Percentiles rank a stretch among this genome's conserved stretches.
Evolutionary conservation across 2,797 vertebrate species (phyloP).

Genomic region (Euthynnus affinis): DNA sequence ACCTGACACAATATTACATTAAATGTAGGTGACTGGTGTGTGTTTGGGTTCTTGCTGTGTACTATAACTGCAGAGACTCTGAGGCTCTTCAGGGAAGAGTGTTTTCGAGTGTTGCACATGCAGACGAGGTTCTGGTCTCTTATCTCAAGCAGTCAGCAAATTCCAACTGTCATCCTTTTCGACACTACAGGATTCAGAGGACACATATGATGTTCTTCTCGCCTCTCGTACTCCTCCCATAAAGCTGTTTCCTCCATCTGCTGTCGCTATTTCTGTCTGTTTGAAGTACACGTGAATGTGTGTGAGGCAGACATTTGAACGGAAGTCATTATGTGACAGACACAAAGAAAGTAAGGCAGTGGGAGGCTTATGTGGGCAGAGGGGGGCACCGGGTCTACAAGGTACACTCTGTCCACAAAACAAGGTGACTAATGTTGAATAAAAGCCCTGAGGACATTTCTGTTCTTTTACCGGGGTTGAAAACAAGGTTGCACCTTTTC

Average conservation of each 20-base stretch:
- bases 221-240: slow-evolving; percentile 42
- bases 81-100: background rate
- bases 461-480: slow-evolving; percentile 55
- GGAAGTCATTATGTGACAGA: slow-evolving; percentile 38
- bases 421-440: slow-evolving; percentile 71
- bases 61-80: background rate
- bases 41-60: slow-evolving; percentile 5
- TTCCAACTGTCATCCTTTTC: slow-evolving; percentile 40
- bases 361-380: slow-evolving; percentile 20
- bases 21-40: background rate
- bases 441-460: slow-evolving; percentile 45
- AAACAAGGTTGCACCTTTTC: slow-evolving; percentile 54
- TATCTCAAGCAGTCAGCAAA: slow-evolving; percentile 42
- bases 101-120: slow-evolving; percentile 22
- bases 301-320: slow-evolving; percentile 34
- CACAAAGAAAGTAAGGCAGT: slow-evolving; percentile 29
- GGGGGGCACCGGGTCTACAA: slow-evolving; percentile 20
- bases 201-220: slow-evolving; percentile 45
- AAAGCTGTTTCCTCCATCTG: slow-evolving; percentile 61
- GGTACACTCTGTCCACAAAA: slow-evolving; percentile 44
- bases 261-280: slow-evolving; percentile 48
- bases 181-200: slow-evolving; percentile 26
- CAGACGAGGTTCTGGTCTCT: background rate
- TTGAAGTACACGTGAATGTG: slow-evolving; percentile 36
- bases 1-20: background rate